Evolutionary conservation across 2,797 vertebrate genomes (phyloP).

Genomic region (Micrastur ruficollis): DNA sequence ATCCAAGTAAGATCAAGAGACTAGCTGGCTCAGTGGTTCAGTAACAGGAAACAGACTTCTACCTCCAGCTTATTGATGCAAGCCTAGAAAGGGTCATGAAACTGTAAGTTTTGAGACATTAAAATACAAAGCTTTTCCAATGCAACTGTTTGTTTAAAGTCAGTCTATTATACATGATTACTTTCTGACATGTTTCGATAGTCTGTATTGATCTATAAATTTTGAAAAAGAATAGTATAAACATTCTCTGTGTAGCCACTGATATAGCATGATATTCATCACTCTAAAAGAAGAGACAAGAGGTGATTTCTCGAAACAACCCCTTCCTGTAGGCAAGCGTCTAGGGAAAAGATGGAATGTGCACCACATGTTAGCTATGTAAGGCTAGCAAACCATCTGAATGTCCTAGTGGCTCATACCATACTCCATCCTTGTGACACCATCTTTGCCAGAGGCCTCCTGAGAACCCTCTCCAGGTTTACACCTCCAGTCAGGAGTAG

Average conservation of each 20-base stretch:
- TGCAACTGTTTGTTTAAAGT: not conserved
- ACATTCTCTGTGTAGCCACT: not conserved
- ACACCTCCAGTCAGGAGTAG: not conserved
- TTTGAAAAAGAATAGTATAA: not conserved
- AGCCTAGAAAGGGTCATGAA: not conserved
- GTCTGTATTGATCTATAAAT: not conserved
- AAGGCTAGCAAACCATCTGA: not conserved
- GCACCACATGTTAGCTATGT: not conserved
- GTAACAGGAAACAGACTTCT: not conserved
- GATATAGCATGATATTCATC: not conserved
- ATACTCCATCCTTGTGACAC: not conserved
- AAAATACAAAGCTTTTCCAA: not conserved
- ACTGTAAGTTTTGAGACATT: not conserved
- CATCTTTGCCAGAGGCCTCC: not conserved
- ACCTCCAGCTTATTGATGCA: not conserved
- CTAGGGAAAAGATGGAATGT: not conserved
- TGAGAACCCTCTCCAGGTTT: not conserved
- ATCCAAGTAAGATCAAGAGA: conserved; percentile 25
- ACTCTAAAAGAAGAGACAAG: not conserved
- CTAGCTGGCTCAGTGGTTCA: not conserved
- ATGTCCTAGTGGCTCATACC: not conserved
- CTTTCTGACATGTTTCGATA: not conserved
- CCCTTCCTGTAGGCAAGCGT: not conserved
- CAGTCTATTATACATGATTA: not conserved
- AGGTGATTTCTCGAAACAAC: not conserved